A percentile compares a stretch with the other conserved stretches of the same genome.
phyloP scores from a whole-genome alignment of 1,140 invertebrate genomes.

The Bombus turneri region DNA sequence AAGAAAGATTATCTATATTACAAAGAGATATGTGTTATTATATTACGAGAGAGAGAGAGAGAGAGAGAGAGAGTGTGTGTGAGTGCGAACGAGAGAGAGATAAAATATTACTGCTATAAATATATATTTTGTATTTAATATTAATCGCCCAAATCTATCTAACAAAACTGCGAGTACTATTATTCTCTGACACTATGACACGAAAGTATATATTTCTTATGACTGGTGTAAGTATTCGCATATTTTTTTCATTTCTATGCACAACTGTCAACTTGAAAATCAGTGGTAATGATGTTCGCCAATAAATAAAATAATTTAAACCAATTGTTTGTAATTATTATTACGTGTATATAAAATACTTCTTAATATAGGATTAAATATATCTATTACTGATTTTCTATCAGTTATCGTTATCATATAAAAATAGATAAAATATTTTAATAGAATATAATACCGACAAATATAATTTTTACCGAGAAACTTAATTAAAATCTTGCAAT shows the following conservation, averaged over 20 bases:
- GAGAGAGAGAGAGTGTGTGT: too few relatives aligned
- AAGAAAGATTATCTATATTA: constrained; percentile 76
- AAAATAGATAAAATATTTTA: background rate
- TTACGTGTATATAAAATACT: background rate
- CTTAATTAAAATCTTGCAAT: background rate
- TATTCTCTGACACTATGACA: constrained; percentile 71
- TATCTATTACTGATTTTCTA: background rate
- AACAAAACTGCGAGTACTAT: constrained; percentile 72
- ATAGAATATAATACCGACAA: background rate
- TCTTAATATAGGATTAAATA: background rate
- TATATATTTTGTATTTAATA: constrained; percentile 81
- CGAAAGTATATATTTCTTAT: constrained; percentile 73
- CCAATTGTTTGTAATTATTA: background rate
- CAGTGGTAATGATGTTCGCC: constrained; percentile 69
- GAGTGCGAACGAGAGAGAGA: constrained; percentile 15
- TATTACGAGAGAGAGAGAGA: constrained; percentile 72
- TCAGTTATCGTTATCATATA: too few relatives aligned
- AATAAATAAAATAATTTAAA: constrained; percentile 66
- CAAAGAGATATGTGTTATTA: constrained; percentile 73
- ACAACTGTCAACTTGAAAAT: constrained; percentile 73
- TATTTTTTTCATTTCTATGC: constrained; percentile 71
- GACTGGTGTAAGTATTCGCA: constrained; percentile 74
- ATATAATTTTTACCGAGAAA: too few relatives aligned
- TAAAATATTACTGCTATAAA: constrained; percentile 72
- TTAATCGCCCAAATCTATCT: constrained; percentile 74